phyloP scores from a whole-genome alignment of 2,888 invertebrate species.

The Cheiracanthium punctorium region DNA sequence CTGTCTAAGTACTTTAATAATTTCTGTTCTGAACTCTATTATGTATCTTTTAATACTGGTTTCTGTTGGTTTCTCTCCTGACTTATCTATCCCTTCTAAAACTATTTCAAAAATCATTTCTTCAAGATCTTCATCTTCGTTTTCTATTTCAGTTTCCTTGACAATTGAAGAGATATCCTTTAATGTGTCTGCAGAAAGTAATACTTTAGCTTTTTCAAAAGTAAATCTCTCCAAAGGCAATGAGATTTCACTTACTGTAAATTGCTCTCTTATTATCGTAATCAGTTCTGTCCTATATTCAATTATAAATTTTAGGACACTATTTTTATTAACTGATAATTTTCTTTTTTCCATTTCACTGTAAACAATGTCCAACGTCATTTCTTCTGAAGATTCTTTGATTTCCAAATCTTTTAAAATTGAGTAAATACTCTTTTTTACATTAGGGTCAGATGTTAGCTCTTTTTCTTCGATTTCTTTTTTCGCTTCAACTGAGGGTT shows the following conservation, averaged over 20 bases:
- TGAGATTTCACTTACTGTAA: background rate
- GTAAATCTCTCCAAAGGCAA: no score
- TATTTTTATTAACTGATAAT: background rate
- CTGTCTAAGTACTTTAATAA: no score
- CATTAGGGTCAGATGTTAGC: no score
- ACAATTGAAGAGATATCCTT: no score
- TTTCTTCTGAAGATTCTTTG: constrained; percentile 16
- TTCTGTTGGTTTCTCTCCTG: no score
- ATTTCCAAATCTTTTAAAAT: background rate
- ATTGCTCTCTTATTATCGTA: constrained; percentile 8
- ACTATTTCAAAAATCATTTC: no score
- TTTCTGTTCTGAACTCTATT: no score
- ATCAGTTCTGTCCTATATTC: constrained; percentile 14
- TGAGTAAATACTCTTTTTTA: background rate
- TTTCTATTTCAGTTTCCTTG: background rate
- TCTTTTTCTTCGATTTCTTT: no score
- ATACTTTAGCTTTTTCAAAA: no score
- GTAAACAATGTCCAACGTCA: background rate
- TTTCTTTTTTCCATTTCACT: constrained; percentile 25
- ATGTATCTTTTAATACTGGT: background rate
- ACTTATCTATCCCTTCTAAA: no score
- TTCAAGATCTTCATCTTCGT: no score
- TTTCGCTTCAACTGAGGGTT: no score
- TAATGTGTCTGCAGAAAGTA: background rate
- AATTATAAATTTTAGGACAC: background rate